These are phyloP conservation scores for Delphinus delphis DNA, from an alignment of 2,113 vertebrate genomes.

Conservation along the genomic window DNA sequence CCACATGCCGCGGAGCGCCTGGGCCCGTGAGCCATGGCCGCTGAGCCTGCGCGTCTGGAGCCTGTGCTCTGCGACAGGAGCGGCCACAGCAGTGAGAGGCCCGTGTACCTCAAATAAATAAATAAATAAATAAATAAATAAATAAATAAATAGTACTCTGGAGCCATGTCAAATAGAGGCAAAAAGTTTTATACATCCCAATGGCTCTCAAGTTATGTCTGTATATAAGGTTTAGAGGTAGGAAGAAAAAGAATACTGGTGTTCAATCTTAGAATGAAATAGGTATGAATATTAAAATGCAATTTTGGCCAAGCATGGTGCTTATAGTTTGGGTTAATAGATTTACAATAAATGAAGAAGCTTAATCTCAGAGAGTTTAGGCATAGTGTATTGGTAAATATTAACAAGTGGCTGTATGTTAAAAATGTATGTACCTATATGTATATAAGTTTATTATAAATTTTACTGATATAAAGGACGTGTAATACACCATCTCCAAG, in stretches of 20 bases:
- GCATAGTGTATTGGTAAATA: neutral
- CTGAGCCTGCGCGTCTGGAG: too few species aligned
- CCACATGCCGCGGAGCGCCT: too few species aligned
- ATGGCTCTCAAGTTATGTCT: neutral
- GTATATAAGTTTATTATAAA: neutral
- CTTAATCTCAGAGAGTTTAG: neutral
- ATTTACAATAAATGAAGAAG: neutral
- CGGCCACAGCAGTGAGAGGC: too few species aligned
- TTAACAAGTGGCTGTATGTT: neutral
- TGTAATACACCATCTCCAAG: neutral
- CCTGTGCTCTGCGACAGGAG: too few species aligned
- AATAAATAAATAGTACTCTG: neutral
- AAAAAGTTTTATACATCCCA: neutral
- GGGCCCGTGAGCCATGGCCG: too few species aligned
- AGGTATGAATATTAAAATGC: neutral
- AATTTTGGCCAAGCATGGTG: neutral
- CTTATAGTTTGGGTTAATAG: neutral
- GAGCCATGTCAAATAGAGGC: neutral
- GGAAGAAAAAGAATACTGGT: neutral
- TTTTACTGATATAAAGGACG: neutral
- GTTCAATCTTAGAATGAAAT: neutral
- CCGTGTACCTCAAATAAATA: too few species aligned
- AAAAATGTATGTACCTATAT: neutral
- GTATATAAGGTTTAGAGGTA: neutral
- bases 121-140: too few species aligned